Percentiles rank a stretch among this genome's conserved stretches.
These are phyloP conservation scores for Arrhamphus sclerolepis DNA, from an alignment of 2,797 vertebrate species.

Conservation along the genomic window DNA sequence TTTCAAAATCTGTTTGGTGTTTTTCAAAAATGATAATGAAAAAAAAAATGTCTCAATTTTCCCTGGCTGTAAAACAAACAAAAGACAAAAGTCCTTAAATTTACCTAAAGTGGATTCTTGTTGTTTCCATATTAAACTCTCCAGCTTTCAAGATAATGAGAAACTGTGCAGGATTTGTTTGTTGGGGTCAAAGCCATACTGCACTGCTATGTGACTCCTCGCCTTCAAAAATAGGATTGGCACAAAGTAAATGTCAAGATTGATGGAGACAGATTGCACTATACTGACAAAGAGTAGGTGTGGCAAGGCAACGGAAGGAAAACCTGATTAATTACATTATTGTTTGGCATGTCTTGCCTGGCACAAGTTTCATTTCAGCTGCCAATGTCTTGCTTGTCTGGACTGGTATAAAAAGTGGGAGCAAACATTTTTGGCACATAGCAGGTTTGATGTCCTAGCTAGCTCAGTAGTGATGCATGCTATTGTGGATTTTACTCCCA, in stretches of 20 bases:
- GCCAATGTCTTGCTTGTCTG: slow-evolving; percentile 29
- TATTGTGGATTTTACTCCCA: slow-evolving; percentile 10
- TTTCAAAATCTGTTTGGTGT: not conserved
- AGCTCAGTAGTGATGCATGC: slow-evolving; percentile 15
- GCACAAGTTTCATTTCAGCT: slow-evolving; percentile 23
- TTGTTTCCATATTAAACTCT: not conserved
- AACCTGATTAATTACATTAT: slow-evolving; percentile 44
- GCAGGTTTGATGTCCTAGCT: slow-evolving; percentile 15
- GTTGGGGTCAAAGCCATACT: slow-evolving; percentile 1
- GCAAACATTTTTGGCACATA: slow-evolving; percentile 31
- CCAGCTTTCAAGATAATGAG: slow-evolving; percentile 6
- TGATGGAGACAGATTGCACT: slow-evolving; percentile 4
- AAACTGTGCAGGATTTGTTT: slow-evolving; percentile 12
- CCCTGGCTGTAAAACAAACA: not conserved
- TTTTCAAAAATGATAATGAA: no score
- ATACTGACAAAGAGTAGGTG: slow-evolving; percentile 15
- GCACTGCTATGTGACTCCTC: slow-evolving; percentile 19
- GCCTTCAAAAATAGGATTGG: slow-evolving; percentile 4
- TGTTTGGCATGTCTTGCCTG: slow-evolving; percentile 26
- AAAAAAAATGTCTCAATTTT: slow-evolving; percentile 7
- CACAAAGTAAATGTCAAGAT: slow-evolving; percentile 6
- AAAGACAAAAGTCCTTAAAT: slow-evolving; percentile 9
- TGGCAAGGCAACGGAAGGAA: slow-evolving; percentile 25
- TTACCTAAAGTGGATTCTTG: slow-evolving; percentile 6
- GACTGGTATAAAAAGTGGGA: slow-evolving; percentile 18